A percentile compares a stretch with the other conserved stretches of the same genome.
Evolutionary conservation across 2,888 invertebrate genomes (phyloP).

Genomic region (Agonopterix arenella): DNA sequence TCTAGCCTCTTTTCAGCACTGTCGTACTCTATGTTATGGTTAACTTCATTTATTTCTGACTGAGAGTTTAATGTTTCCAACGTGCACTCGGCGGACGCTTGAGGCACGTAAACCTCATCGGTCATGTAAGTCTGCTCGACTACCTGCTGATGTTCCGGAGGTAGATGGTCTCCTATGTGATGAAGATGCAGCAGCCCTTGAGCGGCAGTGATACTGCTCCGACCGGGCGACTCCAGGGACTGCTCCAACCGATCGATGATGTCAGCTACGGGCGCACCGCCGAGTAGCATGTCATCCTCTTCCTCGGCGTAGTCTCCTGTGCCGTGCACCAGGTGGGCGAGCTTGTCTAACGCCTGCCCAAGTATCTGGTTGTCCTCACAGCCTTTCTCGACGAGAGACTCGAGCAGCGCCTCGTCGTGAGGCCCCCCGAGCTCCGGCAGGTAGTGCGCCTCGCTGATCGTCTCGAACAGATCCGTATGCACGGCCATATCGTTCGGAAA

Average conservation of each 20-base stretch:
- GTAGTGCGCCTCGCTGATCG: conserved; percentile 68
- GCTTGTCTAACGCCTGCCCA: conserved; percentile 60
- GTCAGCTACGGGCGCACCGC: conserved; percentile 72
- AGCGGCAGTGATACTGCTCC: conserved; percentile 61
- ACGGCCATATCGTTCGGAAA: conserved; percentile 51
- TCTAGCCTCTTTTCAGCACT: conserved; percentile 50
- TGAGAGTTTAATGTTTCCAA: conserved; percentile 37
- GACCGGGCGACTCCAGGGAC: conserved; percentile 71
- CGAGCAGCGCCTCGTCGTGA: conserved; percentile 74
- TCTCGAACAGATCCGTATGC: conserved; percentile 67
- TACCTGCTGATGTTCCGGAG: conserved; percentile 43
- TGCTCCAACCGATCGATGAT: conserved; percentile 80
- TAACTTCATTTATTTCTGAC: conserved; percentile 31
- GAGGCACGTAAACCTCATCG: conserved; percentile 41
- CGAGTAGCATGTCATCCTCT: conserved; percentile 64
- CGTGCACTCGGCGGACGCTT: conserved; percentile 36
- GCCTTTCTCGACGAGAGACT: conserved; percentile 78
- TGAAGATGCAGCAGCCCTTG: conserved; percentile 63
- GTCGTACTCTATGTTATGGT: conserved; percentile 42
- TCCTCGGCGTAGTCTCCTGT: conserved; percentile 64
- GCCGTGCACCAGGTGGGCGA: conserved; percentile 55
- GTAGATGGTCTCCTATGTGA: conserved; percentile 51
- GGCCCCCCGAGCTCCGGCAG: conserved; percentile 60
- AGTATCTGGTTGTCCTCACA: conserved; percentile 78
- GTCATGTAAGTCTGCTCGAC: conserved; percentile 60